phyloP scores from a whole-genome alignment of 2,797 vertebrate species.

The Acipenser transmontanus region DNA sequence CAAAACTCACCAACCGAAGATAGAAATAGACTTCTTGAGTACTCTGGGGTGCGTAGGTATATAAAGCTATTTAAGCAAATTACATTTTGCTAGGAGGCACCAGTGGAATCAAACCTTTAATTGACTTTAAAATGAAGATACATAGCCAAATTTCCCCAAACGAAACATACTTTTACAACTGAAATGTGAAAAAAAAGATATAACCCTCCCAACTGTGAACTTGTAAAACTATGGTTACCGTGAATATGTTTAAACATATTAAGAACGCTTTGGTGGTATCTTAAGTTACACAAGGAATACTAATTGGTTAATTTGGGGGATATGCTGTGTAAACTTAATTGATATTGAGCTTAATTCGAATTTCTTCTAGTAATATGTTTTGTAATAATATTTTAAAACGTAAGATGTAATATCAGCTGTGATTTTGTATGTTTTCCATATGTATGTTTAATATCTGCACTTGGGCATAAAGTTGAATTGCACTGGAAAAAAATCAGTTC shows the following conservation, averaged over 20 bases:
- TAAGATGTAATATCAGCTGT: too few relatives aligned
- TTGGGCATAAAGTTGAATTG: constrained; percentile 70
- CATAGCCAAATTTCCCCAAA: constrained; percentile 78
- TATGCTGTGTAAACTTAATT: too few relatives aligned
- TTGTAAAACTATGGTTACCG: too few relatives aligned
- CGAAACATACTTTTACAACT: constrained; percentile 17
- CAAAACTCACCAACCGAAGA: constrained; percentile 24
- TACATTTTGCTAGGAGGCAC: constrained; percentile 79
- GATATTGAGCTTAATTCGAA: too few relatives aligned
- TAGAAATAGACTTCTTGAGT: constrained; percentile 77
- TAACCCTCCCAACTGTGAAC: too few relatives aligned
- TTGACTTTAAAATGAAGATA: constrained; percentile 95
- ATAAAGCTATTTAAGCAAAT: constrained; percentile 76
- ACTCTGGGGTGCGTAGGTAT: constrained; percentile 76
- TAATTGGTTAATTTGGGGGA: too few relatives aligned
- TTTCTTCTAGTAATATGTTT: too few relatives aligned
- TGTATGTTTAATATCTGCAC: constrained; percentile 77
- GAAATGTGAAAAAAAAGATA: too few relatives aligned
- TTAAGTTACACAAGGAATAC: too few relatives aligned
- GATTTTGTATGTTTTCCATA: constrained; percentile 39
- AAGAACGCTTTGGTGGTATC: too few relatives aligned
- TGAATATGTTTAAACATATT: too few relatives aligned
- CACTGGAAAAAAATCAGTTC: constrained; percentile 53
- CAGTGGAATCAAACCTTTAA: constrained; percentile 89
- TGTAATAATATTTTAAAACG: too few relatives aligned